phyloP scores from a whole-genome alignment of 2,797 vertebrate genomes.

The Valencia hispanica region DNA sequence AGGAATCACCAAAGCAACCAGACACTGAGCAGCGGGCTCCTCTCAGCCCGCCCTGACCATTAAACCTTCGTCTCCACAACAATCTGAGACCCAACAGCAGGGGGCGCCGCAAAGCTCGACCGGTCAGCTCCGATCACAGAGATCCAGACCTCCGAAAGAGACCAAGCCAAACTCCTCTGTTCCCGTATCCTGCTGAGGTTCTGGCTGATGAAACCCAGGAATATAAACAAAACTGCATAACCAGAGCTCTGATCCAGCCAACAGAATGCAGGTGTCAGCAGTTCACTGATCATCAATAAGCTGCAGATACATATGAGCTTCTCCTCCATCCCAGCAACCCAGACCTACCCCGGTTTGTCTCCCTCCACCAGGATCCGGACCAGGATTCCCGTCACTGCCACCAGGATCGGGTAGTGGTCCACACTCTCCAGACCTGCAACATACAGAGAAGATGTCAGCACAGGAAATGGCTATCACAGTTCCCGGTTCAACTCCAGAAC shows the following conservation, averaged over 20 bases:
- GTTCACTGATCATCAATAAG: background rate
- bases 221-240: too few species aligned
- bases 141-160: too few species aligned
- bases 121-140: too few species aligned
- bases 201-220: too few species aligned
- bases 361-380: conserved; percentile 91
- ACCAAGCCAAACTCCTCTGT: too few species aligned
- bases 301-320: background rate
- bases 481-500: background rate
- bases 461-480: background rate
- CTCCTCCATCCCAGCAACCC: background rate
- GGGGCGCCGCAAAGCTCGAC: too few species aligned
- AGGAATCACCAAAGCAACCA: too few species aligned
- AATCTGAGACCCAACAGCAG: too few species aligned
- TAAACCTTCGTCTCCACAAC: too few species aligned
- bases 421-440: conserved; percentile 91
- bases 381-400: conserved; percentile 95
- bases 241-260: background rate
- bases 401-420: conserved; percentile 97
- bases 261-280: background rate
- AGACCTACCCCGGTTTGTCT: conserved; percentile 83
- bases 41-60: too few species aligned
- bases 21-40: too few species aligned
- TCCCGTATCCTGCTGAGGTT: too few species aligned
- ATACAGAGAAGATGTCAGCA: conserved; percentile 5